Evolutionary conservation across 37 sponge, comb jelly and placozoan species (phyloP).

Genomic region (Axinella damicornis): DNA sequence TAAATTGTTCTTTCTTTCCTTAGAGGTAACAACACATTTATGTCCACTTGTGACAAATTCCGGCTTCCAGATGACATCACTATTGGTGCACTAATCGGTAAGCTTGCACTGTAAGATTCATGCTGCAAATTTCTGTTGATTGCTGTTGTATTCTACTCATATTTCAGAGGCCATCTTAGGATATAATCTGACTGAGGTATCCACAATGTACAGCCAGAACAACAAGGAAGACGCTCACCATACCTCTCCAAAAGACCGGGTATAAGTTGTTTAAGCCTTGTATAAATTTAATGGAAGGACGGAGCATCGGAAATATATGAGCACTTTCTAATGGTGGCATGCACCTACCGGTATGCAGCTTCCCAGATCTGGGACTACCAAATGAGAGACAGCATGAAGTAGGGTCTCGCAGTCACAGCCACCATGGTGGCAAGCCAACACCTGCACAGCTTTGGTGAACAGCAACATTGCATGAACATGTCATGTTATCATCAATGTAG

Average conservation of each 20-base stretch:
- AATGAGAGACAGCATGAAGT: too few species aligned
- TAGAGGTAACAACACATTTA: background rate
- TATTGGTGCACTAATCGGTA: constrained; percentile 52
- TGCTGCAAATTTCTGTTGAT: background rate
- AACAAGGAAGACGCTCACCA: background rate
- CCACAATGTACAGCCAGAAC: constrained; percentile 11
- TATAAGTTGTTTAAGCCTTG: background rate
- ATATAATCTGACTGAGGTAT: constrained; percentile 20
- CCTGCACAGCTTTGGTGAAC: too few species aligned
- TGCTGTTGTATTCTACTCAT: background rate
- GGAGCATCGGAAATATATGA: too few species aligned
- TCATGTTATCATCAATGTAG: too few species aligned
- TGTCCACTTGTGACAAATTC: background rate
- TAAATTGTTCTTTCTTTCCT: background rate
- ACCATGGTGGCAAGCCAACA: too few species aligned
- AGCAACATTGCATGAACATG: too few species aligned
- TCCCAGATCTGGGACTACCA: too few species aligned
- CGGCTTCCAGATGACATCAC: constrained; percentile 50
- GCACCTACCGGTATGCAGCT: too few species aligned
- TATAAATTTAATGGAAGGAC: too few species aligned
- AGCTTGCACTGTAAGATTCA: background rate
- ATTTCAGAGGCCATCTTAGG: constrained; percentile 34
- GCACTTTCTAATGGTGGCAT: too few species aligned
- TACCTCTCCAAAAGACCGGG: constrained; percentile 8
- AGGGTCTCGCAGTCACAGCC: too few species aligned